Evolutionary conservation across 2,797 vertebrate genomes (phyloP), one percentile per base, ranked within the genome.

Genomic region (Myotis planiceps): DNA sequence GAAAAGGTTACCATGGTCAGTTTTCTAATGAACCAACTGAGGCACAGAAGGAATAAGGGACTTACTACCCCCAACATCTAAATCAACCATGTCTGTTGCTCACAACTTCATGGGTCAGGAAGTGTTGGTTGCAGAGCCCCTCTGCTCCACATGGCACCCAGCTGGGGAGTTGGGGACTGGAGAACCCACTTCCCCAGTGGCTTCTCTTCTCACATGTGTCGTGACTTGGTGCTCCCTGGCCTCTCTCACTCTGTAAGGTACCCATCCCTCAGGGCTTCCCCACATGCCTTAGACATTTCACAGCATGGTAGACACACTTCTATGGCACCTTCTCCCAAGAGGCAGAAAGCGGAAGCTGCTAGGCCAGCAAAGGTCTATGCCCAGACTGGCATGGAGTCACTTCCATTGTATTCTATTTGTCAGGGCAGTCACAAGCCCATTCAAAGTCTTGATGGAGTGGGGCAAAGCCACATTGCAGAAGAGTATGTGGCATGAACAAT

Each of bases 151-250:
- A 0, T 3, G 66, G 19, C 23, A n/a, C 37, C 34, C 58, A 47
- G n/a, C 66, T 2, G 0, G 14, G 16, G 21, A 55, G 58, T 9
- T 27, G 16, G 7, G 21, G n/a, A 19, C 34, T 18, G 3, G 14
- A 86, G 16, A 34, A 3, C n/a, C 34, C 21, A 39, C 16, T 72
- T 37, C 42, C 27, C 19, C 19, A 42, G 9, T 6, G 39, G 15
- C n/a, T 4, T n/a, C 19, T 47, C 53, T 29, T 23, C 34, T 15
- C 13, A 27, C 2, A 0, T 8, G 5, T 27, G 1, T 37, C 49
- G 18, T 27, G 7, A 7, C 25, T 39, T 0, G 1, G 6, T 91
- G 18, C n/a, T 65, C 34, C 49, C 32, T 5, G 16, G 65, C 34
- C 12, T 65, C 15, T 37, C 9, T 45, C 27, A 27, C 8, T 45